Evolutionary conservation across 1,140 invertebrate species (phyloP), one percentile per base, ranked within the genome.

Genomic region (Caerostris extrusa): DNA sequence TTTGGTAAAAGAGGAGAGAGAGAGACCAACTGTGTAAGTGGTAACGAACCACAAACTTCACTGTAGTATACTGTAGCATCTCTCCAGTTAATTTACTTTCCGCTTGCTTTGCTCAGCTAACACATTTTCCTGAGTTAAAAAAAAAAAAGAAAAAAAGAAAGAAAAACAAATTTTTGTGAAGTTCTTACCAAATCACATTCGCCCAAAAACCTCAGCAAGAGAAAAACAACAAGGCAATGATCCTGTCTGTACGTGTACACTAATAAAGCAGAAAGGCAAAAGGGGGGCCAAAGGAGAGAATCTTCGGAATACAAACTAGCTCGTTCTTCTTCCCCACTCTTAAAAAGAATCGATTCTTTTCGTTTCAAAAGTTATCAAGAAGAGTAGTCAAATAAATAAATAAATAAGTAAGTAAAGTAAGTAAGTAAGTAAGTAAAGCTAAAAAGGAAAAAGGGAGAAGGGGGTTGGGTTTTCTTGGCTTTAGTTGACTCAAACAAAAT

Each of bases 321-420:
- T 92, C 89, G 89, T 89, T 89, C 50, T 14, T 7, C 50, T 34
- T 34, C 19, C 10, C 53, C 57, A 64, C 90, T 92, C 90, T 92
- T 92, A 92, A 92, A 85, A 92, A 85, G 81, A 67, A 92, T 85
- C 81, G 58, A 64, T 85, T 64, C 81, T 57, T 61, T 85, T n/a
- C 90, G 58, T 92, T 92, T 92, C 90, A 83, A 92, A 92, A 92
- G 90, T 92, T 92, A 92, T 92, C 90, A 92, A 92, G 81, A 67
- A 92, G 90, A 92, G 90, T 91, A 91, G 71, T 85, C 90, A 77
- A 92, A 92, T 92, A 92, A 92, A 92, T 92, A 92, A 92, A 91
- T 82, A 81, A 34, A 34, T 34, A 34, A 34, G 34, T 34, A 34
- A 34, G 34, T 34, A 34, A 34, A 34, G 34, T 34, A 34, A 34